phyloP scores from a whole-genome alignment of 2,797 vertebrate genomes.

The Poecilia wingei region DNA sequence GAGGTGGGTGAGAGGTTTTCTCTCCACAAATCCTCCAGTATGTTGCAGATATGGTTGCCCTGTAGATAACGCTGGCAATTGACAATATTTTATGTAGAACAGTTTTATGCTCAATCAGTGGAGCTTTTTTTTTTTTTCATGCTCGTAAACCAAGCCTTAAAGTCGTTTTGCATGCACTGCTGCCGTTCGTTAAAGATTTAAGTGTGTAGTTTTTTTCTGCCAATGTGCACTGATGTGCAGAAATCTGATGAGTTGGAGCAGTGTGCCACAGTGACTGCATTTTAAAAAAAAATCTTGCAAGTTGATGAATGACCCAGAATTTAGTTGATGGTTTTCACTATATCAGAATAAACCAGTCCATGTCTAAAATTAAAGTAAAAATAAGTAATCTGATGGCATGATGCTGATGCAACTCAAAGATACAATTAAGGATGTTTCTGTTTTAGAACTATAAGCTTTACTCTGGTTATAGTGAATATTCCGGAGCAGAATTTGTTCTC shows the following conservation, averaged over 20 bases:
- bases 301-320: background rate
- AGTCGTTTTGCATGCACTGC: background rate
- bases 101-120: background rate
- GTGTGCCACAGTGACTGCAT: background rate
- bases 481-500: background rate
- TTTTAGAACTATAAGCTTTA: background rate
- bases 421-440: background rate
- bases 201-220: background rate
- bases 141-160: background rate
- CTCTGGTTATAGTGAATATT: background rate
- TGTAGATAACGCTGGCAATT: background rate
- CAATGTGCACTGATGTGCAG: background rate
- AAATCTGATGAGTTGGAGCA: background rate
- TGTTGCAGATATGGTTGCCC: background rate
- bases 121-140: background rate
- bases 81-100: background rate
- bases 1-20: background rate
- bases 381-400: background rate
- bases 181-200: background rate
- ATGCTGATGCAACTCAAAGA: background rate
- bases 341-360: background rate
- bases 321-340: background rate
- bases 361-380: background rate
- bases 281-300: background rate
- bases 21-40: background rate